Base-by-base conservation (phyloP, 1,140 invertebrate genomes). In the Philopotamus ludificatus region DNA sequence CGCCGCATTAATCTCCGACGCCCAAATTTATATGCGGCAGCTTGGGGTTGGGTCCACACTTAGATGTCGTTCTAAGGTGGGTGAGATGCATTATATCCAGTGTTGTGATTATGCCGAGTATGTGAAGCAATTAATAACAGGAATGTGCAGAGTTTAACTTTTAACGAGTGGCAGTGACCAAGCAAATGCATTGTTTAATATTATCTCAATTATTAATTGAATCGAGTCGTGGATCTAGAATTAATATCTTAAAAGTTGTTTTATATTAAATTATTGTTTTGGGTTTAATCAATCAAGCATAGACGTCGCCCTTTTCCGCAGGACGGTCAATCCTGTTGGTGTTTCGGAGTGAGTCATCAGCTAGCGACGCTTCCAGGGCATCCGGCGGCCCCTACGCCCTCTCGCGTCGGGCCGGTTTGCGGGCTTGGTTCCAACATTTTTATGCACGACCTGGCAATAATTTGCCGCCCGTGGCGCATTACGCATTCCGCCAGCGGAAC, bases 401-500 rank as follows among this genome's bases (percentile, higher is more conserved):
- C 28, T 34, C 28, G 4, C 12, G 28, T 34, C n/a, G n/a, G n/a
- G 28, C 28, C 28, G 28, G n/a, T n/a, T n/a, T n/a, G n/a, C 12
- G 28, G 42, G 60, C 44, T 12, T 25, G 44, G 59, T 42, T 53
- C 61, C 61, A 42, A 44, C 53, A 63, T 64, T 67, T 63, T 58
- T 62, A 63, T 57, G 58, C 67, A 68, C 67, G 67, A 53, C 57
- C 67, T 53, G 67, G 67, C 63, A 65, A 68, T 68, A 68, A 68
- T 68, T 68, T 64, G 44, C 67, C 67, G 62, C 66, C 62, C 18
- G 23, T 39, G 26, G 41, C 22, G 51, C 59, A 69, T 69, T 69
- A 69, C 67, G 67, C 67, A 69, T 69, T 69, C 67, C 51, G 63
- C 51, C 63, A 69, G 66, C 67, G 63, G 58, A 65, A 58, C 58